Conservation (phyloP, 2,797 vertebrate species). For the Urophycis tenuis region DNA sequence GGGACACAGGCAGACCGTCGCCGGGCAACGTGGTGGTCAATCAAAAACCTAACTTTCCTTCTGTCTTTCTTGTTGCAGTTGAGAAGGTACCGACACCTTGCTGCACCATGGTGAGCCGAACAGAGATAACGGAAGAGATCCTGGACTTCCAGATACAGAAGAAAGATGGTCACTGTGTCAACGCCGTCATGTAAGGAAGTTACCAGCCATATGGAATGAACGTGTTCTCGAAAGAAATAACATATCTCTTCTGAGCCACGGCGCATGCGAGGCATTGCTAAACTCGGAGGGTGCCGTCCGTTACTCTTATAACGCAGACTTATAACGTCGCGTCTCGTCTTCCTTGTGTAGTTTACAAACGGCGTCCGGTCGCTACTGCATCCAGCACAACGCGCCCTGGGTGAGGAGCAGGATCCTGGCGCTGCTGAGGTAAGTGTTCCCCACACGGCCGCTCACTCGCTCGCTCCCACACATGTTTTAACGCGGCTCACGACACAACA, state of each 20-base stretch:
- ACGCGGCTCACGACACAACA: neutral
- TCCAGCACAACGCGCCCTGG: conserved; percentile 21
- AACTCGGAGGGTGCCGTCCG: neutral
- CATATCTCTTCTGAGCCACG: neutral
- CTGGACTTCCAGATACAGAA: neutral
- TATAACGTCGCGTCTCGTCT: neutral
- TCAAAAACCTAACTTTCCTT: neutral
- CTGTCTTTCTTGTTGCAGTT: neutral
- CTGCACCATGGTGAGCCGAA: conserved; percentile 2
- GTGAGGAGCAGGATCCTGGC: conserved; percentile 11
- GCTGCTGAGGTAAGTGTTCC: conserved; percentile 29
- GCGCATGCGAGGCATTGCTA: no score
- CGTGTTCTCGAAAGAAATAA: neutral
- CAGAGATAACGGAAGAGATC: conserved; percentile 12
- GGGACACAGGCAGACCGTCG: neutral
- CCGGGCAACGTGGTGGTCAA: no score
- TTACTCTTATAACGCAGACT: neutral
- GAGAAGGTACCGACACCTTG: neutral
- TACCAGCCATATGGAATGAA: neutral
- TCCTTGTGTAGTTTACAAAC: conserved; percentile 35
- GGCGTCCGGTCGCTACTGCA: conserved; percentile 18
- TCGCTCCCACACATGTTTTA: neutral
- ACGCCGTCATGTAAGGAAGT: conserved; percentile 44
- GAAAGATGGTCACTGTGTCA: conserved; percentile 24
- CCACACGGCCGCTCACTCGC: neutral